Evolutionary conservation across 1,140 invertebrate species (phyloP).

Genomic region (Theocolax elegans): DNA sequence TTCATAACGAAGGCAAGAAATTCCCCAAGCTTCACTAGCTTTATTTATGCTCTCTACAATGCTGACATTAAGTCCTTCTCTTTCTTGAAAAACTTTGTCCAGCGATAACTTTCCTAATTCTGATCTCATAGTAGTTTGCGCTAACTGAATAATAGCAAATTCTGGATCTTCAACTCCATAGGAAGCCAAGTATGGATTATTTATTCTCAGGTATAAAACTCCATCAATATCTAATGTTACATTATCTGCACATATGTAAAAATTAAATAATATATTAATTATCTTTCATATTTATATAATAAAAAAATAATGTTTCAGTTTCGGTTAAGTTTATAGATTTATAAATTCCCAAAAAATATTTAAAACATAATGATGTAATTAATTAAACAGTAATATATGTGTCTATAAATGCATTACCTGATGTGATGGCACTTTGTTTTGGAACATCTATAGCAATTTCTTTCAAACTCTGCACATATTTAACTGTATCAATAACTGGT

Average conservation of each 20-base stretch:
- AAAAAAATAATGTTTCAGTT: constrained; percentile 12
- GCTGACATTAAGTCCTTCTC: constrained; percentile 94
- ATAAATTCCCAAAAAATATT: neutral
- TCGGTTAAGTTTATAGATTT: neutral
- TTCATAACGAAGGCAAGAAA: constrained; percentile 97
- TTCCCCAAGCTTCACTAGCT: constrained; percentile 97
- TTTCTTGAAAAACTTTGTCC: constrained; percentile 96
- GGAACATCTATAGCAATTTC: constrained; percentile 99
- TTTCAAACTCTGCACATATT: constrained; percentile 98
- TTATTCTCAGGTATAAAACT: constrained; percentile 93
- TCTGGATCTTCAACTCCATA: constrained; percentile 99
- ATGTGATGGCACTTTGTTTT: constrained; percentile 97
- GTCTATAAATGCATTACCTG: constrained; percentile 67
- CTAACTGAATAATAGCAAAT: constrained; percentile 98
- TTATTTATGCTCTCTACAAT: constrained; percentile 99
- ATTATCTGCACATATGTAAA: constrained; percentile 76
- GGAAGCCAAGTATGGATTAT: constrained; percentile 93
- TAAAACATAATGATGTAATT: neutral
- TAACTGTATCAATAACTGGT: constrained; percentile 93
- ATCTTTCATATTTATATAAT: no score
- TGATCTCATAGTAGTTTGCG: constrained; percentile 99
- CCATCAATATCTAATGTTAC: constrained; percentile 97
- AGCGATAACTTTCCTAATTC: constrained; percentile 98
- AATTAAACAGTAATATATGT: neutral
- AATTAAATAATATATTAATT: constrained; percentile 18